phyloP scores from a whole-genome alignment of 2,113 vertebrate genomes.

The Campylorhamphus procurvoides region DNA sequence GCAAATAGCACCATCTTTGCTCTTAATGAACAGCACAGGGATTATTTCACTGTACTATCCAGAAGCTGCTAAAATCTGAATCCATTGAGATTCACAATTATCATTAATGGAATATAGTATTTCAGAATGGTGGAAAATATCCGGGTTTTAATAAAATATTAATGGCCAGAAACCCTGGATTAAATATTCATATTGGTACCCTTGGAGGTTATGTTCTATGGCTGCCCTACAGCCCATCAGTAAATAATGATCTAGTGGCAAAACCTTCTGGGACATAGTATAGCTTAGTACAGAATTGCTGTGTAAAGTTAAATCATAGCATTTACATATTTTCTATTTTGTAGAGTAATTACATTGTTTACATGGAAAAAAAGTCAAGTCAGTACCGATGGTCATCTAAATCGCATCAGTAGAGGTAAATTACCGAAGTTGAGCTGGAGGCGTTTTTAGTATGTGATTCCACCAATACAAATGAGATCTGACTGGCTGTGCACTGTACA shows the following conservation, averaged over 20 bases:
- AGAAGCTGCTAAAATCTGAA: constrained; percentile 27
- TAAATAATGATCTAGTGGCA: constrained; percentile 67
- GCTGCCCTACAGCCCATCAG: constrained; percentile 46
- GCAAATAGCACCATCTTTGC: not conserved
- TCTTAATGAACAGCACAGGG: not conserved
- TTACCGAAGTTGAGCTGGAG: not conserved
- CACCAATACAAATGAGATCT: not conserved
- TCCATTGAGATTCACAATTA: constrained; percentile 38
- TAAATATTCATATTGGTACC: constrained; percentile 60
- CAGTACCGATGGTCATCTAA: not conserved
- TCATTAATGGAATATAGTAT: constrained; percentile 31
- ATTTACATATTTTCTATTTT: constrained; percentile 31
- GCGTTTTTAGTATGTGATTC: not conserved
- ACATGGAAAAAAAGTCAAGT: not conserved
- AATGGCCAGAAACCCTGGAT: constrained; percentile 30
- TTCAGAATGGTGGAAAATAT: constrained; percentile 20
- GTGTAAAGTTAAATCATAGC: constrained; percentile 8
- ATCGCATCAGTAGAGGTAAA: not conserved
- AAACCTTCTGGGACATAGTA: constrained; percentile 31
- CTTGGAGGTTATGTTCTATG: constrained; percentile 39
- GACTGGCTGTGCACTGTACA: not conserved
- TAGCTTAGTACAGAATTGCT: not conserved
- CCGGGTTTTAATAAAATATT: constrained; percentile 55
- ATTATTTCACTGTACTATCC: not conserved
- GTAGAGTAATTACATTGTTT: constrained; percentile 5